A percentile compares a stretch with the other conserved stretches of the same genome.
Evolutionary conservation across 2,113 vertebrate genomes (phyloP).

Genomic region (Catharus fuscescens): DNA sequence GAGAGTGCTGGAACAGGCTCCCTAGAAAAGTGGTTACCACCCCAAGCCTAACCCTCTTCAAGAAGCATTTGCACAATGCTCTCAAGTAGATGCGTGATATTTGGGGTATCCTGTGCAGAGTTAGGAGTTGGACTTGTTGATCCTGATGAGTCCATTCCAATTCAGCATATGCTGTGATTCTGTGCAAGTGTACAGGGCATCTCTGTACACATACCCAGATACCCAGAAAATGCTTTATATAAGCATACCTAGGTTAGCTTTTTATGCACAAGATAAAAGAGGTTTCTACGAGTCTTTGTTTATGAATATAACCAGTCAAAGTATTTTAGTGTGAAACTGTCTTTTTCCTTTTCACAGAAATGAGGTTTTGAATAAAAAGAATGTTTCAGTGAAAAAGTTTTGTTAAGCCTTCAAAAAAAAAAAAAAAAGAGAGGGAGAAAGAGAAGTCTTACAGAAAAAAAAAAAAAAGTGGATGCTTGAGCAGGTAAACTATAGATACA

Average conservation of each 20-base stretch:
- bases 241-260: background rate
- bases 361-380: background rate
- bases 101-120: background rate
- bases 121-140: background rate
- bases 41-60: accelerated
- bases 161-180: background rate
- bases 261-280: background rate
- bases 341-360: background rate
- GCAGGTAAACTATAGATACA: background rate
- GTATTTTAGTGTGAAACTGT: background rate
- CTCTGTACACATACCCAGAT: background rate
- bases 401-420: background rate
- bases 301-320: background rate
- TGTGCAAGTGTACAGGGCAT: background rate
- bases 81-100: background rate
- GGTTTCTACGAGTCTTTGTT: background rate
- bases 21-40: no score
- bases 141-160: background rate
- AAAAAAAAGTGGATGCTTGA: background rate
- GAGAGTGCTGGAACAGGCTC: background rate
- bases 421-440: background rate
- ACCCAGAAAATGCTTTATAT: background rate
- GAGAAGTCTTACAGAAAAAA: background rate
- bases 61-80: background rate
- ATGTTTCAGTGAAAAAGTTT: background rate